These are phyloP conservation scores for Hermaeophaga mercurialis DNA, from an alignment of 2,888 invertebrate genomes.

Conservation along the genomic window DNA sequence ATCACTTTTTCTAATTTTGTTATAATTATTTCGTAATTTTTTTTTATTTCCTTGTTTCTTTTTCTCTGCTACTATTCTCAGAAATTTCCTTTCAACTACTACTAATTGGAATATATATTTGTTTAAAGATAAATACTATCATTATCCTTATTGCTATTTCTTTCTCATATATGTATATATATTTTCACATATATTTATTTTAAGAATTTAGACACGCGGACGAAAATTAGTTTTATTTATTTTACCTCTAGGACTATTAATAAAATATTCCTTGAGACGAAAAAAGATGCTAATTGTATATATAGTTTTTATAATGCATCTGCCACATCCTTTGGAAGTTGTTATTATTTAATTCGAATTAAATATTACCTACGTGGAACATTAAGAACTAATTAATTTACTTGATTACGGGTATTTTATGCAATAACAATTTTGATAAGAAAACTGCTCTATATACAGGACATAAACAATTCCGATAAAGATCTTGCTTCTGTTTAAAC, in stretches of 20 bases:
- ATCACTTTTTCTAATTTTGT: too few relatives aligned
- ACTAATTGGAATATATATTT: too few relatives aligned
- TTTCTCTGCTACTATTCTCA: too few relatives aligned
- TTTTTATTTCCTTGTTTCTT: too few relatives aligned
- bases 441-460: background rate
- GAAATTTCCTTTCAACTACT: too few relatives aligned
- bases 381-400: conserved; percentile 10
- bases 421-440: conserved; percentile 15
- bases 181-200: too few relatives aligned
- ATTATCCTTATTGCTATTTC: too few relatives aligned
- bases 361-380: conserved; percentile 4
- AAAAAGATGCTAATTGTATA: conserved; percentile 31
- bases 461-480: background rate
- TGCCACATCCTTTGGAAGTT: conserved; percentile 27
- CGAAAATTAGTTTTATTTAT: too few relatives aligned
- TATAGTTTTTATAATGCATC: conserved; percentile 26
- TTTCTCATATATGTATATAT: too few relatives aligned
- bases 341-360: conserved; percentile 24
- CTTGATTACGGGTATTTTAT: conserved; percentile 10
- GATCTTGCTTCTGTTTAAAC: conserved; percentile 11
- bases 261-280: conserved; percentile 21
- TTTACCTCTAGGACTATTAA: conserved; percentile 14
- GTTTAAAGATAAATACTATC: too few relatives aligned
- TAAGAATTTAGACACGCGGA: too few relatives aligned
- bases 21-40: too few relatives aligned